phyloP scores from a whole-genome alignment of 2,113 vertebrate genomes.

The Syngnathus scovelli region DNA sequence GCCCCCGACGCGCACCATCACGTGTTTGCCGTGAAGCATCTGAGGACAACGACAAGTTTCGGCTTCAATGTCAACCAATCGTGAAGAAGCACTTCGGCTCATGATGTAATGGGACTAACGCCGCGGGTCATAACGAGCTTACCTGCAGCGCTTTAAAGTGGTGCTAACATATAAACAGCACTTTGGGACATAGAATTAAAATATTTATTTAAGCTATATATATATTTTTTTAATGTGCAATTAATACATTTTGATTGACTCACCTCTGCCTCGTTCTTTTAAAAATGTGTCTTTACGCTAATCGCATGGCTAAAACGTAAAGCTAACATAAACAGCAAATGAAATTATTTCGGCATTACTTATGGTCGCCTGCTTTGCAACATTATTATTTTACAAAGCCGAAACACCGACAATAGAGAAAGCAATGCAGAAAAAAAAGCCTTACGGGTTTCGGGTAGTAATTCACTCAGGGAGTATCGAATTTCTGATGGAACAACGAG shows the following conservation, averaged over 20 bases:
- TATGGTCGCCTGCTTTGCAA: background rate
- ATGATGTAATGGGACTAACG: constrained; percentile 38
- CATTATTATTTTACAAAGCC: background rate
- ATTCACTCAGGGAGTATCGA: constrained; percentile 2
- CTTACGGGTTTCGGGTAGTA: background rate
- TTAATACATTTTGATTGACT: no score
- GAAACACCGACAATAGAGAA: background rate
- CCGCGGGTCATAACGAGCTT: constrained; percentile 36
- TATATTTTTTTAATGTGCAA: no score
- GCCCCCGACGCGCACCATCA: constrained; percentile 98
- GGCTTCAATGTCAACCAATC: background rate
- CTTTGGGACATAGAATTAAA: background rate
- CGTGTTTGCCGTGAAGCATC: constrained; percentile 98
- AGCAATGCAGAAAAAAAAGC: background rate
- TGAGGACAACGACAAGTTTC: constrained; percentile 38
- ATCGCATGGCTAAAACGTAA: no score
- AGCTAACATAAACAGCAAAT: background rate
- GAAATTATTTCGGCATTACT: background rate
- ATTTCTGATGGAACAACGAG: background rate
- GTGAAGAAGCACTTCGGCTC: background rate
- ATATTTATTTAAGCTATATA: no score
- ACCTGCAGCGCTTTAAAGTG: constrained; percentile 1
- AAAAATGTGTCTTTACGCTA: no score
- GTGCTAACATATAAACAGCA: background rate
- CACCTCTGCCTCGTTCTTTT: no score